A percentile compares a stretch with the other conserved stretches of the same genome.
phyloP scores from a whole-genome alignment of 1,140 invertebrate genomes.

The Augochlora pura region DNA sequence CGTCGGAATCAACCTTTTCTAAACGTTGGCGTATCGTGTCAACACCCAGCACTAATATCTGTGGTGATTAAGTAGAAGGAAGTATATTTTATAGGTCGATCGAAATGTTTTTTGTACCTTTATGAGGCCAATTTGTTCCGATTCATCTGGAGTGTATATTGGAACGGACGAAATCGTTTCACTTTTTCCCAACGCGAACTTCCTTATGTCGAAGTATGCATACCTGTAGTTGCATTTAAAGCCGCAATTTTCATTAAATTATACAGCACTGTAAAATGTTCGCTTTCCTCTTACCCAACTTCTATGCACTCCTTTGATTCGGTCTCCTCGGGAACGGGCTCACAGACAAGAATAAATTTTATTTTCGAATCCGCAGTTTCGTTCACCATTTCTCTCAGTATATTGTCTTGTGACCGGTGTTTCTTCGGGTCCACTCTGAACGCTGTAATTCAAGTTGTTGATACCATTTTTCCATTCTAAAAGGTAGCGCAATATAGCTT shows the following conservation, averaged over 20 bases:
- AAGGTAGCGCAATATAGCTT: background rate
- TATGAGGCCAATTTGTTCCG: constrained; percentile 65
- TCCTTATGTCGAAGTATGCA: constrained; percentile 70
- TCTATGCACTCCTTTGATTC: constrained; percentile 70
- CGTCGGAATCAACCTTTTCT: background rate
- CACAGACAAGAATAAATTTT: constrained; percentile 70
- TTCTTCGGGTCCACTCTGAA: constrained; percentile 64
- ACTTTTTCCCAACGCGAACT: constrained; percentile 60
- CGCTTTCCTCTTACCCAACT: constrained; percentile 65
- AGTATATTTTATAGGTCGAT: constrained; percentile 12
- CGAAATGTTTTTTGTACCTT: constrained; percentile 56
- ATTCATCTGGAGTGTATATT: constrained; percentile 45
- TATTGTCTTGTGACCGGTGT: constrained; percentile 60
- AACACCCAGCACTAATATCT: constrained; percentile 61
- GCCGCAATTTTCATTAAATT: background rate
- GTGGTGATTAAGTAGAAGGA: constrained; percentile 24
- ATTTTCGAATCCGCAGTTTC: constrained; percentile 63
- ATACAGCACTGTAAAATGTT: background rate
- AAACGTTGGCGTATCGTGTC: constrained; percentile 56
- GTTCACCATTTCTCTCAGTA: constrained; percentile 65
- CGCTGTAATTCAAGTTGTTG: constrained; percentile 50
- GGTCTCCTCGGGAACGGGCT: constrained; percentile 67
- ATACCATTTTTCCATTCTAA: background rate
- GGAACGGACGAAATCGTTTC: constrained; percentile 56
- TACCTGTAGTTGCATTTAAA: constrained; percentile 50